Conservation (phyloP, 2,888 invertebrate genomes). For the Spicauda simplicius region DNA sequence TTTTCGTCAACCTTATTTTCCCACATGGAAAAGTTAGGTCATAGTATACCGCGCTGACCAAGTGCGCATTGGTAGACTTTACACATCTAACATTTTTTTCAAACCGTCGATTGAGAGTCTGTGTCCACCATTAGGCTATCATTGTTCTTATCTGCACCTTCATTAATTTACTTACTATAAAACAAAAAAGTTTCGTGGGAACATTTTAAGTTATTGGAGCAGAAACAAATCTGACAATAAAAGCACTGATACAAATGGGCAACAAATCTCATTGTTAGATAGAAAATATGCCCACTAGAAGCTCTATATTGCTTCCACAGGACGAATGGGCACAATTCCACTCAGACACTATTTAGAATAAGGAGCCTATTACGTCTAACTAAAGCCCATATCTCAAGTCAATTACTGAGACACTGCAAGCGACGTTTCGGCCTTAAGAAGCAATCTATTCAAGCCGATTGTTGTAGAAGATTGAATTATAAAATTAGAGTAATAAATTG, state of each 20-base stretch:
- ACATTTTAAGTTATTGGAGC: constrained; percentile 15
- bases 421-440: constrained; percentile 19
- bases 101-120: no score
- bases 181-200: constrained; percentile 2
- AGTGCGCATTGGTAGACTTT: no score
- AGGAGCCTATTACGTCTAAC: constrained; percentile 14
- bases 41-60: no score
- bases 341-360: constrained; percentile 4
- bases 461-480: constrained; percentile 34
- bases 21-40: no score
- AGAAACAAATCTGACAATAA: constrained; percentile 32
- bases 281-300: constrained; percentile 32
- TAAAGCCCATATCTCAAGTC: constrained; percentile 26
- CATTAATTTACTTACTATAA: no score
- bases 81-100: no score
- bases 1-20: no score
- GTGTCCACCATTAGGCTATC: no score
- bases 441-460: constrained; percentile 30
- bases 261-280: constrained; percentile 35
- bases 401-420: constrained; percentile 7
- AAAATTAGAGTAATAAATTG: constrained; percentile 35
- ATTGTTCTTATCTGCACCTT: no score
- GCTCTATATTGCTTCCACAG: constrained; percentile 9
- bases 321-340: not conserved
- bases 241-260: constrained; percentile 30